Percentiles rank a stretch among this genome's conserved stretches.
Evolutionary conservation across 2,888 invertebrate species (phyloP).

Genomic region (Tortricodes alternella): DNA sequence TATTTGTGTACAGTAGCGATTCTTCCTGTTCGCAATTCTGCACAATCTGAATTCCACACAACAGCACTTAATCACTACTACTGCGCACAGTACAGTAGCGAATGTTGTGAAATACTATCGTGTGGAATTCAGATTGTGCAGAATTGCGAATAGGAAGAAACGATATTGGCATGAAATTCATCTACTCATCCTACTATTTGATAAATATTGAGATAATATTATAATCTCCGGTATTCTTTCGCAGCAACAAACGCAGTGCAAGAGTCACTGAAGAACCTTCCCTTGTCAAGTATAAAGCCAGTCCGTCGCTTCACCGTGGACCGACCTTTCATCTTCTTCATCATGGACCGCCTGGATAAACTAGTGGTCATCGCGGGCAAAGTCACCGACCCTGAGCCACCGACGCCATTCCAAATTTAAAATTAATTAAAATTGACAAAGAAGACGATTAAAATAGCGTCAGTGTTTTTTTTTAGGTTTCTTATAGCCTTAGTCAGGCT

Average conservation of each 20-base stretch:
- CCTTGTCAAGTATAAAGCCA: slow-evolving; percentile 49
- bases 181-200: no score
- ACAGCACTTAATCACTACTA: no score
- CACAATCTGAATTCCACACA: no score
- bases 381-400: slow-evolving; percentile 75
- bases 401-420: slow-evolving; percentile 55
- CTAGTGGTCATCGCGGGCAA: slow-evolving; percentile 84
- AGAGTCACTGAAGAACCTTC: slow-evolving; percentile 61
- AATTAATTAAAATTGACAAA: not conserved
- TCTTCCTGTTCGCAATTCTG: no score
- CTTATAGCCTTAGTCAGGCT: not conserved
- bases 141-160: no score
- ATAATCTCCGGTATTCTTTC: no score
- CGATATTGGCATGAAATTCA: not conserved
- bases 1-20: no score
- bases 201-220: no score
- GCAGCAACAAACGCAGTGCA: slow-evolving; percentile 48
- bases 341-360: slow-evolving; percentile 81
- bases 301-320: slow-evolving; percentile 76
- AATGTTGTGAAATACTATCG: no score
- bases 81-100: no score
- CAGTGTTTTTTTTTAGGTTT: slow-evolving; percentile 26
- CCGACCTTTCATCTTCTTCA: slow-evolving; percentile 85
- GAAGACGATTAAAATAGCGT: not conserved
- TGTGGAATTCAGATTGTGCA: no score